Percentiles rank a stretch among this genome's conserved stretches.
These are phyloP conservation scores for Styela plicata DNA, from an alignment of 23 tunicate species.

Conservation along the genomic window DNA sequence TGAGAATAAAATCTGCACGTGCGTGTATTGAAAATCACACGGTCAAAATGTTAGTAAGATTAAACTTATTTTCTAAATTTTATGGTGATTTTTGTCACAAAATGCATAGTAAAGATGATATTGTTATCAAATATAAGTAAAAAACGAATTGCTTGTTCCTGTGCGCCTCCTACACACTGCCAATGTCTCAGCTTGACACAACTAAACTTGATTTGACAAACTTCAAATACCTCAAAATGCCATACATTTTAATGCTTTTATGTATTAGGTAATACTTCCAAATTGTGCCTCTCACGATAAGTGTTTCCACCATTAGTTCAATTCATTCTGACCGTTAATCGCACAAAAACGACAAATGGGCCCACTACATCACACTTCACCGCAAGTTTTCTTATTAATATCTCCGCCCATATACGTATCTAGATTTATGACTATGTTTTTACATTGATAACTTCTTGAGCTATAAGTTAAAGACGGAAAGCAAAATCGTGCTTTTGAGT, in stretches of 20 bases:
- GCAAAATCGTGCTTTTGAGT: not conserved
- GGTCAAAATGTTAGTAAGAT: too few species aligned
- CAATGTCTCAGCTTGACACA: too few species aligned
- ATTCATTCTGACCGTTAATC: slow-evolving; percentile 1
- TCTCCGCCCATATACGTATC: not conserved
- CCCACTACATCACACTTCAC: slow-evolving; percentile 42
- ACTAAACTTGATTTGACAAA: too few species aligned
- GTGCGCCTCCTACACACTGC: too few species aligned
- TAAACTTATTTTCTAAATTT: too few species aligned
- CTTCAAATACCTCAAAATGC: too few species aligned
- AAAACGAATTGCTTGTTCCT: too few species aligned
- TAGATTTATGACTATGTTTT: not conserved
- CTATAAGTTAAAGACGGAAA: not conserved
- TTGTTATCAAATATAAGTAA: too few species aligned
- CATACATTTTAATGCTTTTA: too few species aligned
- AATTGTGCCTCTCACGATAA: not conserved
- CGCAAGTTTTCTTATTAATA: slow-evolving; percentile 36
- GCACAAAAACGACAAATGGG: slow-evolving; percentile 26
- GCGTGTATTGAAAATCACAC: not conserved
- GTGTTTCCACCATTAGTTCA: slow-evolving; percentile 28
- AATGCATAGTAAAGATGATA: too few species aligned
- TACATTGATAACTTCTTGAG: not conserved
- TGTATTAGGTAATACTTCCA: not conserved
- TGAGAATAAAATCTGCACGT: not conserved
- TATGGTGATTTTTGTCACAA: too few species aligned